These are phyloP conservation scores for Nycteola revayana DNA, from an alignment of 2,888 invertebrate genomes.

Conservation along the genomic window DNA sequence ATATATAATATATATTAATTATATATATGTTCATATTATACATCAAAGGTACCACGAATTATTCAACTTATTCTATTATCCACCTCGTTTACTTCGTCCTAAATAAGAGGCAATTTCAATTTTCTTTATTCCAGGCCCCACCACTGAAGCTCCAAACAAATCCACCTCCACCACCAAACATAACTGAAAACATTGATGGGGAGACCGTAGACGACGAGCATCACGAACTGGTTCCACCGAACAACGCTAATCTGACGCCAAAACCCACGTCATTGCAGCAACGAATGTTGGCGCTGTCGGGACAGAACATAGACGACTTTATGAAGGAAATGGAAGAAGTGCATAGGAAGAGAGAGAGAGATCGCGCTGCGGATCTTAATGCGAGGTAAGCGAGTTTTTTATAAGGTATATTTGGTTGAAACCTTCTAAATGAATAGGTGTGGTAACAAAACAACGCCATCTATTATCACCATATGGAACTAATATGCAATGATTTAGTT, in stretches of 20 bases:
- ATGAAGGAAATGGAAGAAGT: constrained; percentile 96
- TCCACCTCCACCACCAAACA: neutral
- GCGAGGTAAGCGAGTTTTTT: constrained; percentile 65
- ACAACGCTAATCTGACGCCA: constrained; percentile 83
- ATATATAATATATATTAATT: too few species aligned
- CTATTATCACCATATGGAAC: too few species aligned
- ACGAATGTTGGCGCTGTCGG: constrained; percentile 93
- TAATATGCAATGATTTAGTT: too few species aligned
- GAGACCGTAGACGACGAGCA: constrained; percentile 53
- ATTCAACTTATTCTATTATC: too few species aligned
- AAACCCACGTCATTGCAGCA: constrained; percentile 92
- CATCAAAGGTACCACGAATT: too few species aligned
- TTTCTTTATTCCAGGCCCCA: constrained; percentile 9
- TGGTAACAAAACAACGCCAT: too few species aligned
- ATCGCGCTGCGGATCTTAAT: constrained; percentile 83
- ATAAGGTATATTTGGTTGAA: too few species aligned
- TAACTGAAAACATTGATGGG: constrained; percentile 44
- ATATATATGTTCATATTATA: too few species aligned
- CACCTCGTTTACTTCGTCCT: too few species aligned
- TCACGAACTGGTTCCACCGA: constrained; percentile 31
- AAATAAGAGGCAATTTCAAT: too few species aligned
- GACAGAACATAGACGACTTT: constrained; percentile 95
- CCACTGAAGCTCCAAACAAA: constrained; percentile 12
- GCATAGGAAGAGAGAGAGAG: constrained; percentile 88
- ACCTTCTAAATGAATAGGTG: too few species aligned